Evolutionary conservation across 1,140 invertebrate genomes (phyloP).

Genomic region (Latrodectus geometricus): DNA sequence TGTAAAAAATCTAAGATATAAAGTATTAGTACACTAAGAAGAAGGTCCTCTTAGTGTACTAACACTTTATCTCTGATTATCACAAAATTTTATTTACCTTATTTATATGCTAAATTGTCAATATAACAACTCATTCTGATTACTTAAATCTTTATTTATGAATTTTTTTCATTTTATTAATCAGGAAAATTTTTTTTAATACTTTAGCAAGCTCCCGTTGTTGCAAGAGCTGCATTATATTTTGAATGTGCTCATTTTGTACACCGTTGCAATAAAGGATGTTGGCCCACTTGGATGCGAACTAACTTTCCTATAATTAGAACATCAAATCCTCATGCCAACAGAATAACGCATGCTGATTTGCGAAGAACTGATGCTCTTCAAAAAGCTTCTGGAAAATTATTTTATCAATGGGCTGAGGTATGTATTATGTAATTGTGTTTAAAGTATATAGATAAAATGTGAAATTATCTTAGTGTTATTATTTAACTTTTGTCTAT

Average conservation of each 20-base stretch:
- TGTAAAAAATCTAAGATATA: too few relatives aligned
- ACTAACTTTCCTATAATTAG: slow-evolving; percentile 83
- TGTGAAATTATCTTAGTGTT: too few relatives aligned
- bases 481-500: too few relatives aligned
- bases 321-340: slow-evolving; percentile 77
- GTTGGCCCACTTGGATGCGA: slow-evolving; percentile 97
- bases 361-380: slow-evolving; percentile 81
- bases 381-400: slow-evolving; percentile 91
- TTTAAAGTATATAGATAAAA: too few relatives aligned
- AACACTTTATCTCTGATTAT: too few relatives aligned
- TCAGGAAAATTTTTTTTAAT: neutral
- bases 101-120: too few relatives aligned
- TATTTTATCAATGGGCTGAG: slow-evolving; percentile 98
- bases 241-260: slow-evolving; percentile 97
- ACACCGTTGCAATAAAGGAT: slow-evolving; percentile 96
- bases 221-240: slow-evolving; percentile 88
- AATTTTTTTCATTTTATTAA: too few relatives aligned
- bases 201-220: slow-evolving; percentile 91
- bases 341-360: slow-evolving; percentile 72
- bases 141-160: too few relatives aligned
- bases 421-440: slow-evolving; percentile 70
- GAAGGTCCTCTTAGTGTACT: too few relatives aligned
- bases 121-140: too few relatives aligned
- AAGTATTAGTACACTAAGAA: too few relatives aligned
- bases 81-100: too few relatives aligned